Percentiles rank a stretch among this genome's conserved stretches.
These are phyloP conservation scores for Acipenser oxyrinchus DNA, from an alignment of 2,797 vertebrate species.

Conservation along the genomic window DNA sequence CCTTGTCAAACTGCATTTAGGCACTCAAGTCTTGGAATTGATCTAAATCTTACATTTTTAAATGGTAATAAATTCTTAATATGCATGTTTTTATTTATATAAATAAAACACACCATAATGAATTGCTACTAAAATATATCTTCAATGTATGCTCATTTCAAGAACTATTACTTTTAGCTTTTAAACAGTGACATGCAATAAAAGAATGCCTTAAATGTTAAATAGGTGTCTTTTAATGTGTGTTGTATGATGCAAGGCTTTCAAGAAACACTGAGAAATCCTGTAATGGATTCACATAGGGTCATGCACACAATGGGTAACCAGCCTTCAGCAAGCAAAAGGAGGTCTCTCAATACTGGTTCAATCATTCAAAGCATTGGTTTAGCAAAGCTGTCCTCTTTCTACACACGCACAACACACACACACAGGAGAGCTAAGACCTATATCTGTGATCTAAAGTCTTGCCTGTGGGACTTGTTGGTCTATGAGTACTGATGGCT, in stretches of 20 bases:
- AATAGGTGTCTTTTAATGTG: too few species aligned
- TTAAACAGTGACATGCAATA: too few species aligned
- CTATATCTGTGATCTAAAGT: constrained; percentile 54
- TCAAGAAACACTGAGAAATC: constrained; percentile 1
- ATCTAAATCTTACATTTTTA: too few species aligned
- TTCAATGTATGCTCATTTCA: too few species aligned
- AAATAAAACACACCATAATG: too few species aligned
- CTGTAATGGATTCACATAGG: background rate
- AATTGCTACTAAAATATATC: too few species aligned
- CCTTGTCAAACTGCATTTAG: too few species aligned
- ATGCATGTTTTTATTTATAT: too few species aligned
- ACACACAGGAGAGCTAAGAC: constrained; percentile 43
- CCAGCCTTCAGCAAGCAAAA: constrained; percentile 14
- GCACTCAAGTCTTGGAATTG: too few species aligned
- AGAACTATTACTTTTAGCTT: too few species aligned
- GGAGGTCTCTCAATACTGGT: constrained; percentile 23
- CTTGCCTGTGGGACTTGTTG: constrained; percentile 69
- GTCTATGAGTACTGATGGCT: constrained; percentile 63
- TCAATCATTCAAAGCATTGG: constrained; percentile 27
- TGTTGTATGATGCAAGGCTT: background rate
- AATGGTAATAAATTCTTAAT: too few species aligned
- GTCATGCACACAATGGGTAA: constrained; percentile 1
- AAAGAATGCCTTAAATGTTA: too few species aligned
- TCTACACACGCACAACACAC: constrained; percentile 26
- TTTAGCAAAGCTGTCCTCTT: constrained; percentile 7